phyloP scores from a whole-genome alignment of 1,140 invertebrate genomes.

The Zaprionus camerounensis region DNA sequence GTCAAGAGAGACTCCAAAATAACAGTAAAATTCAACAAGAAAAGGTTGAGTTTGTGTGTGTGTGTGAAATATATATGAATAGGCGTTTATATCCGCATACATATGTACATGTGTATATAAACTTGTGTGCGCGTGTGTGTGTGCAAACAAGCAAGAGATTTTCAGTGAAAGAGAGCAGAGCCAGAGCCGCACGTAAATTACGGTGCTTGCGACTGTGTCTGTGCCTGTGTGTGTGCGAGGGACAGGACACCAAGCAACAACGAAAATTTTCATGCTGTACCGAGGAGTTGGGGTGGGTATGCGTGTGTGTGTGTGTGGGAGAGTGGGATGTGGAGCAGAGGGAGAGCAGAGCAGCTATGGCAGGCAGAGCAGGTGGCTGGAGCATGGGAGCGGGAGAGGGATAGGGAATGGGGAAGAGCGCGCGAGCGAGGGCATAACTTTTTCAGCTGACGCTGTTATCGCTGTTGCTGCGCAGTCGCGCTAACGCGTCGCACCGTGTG shows the following conservation, averaged over 20 bases:
- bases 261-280: constrained; percentile 68
- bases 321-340: neutral
- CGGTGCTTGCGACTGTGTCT: constrained; percentile 54
- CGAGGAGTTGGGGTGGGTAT: constrained; percentile 32
- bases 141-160: constrained; percentile 69
- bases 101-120: constrained; percentile 8
- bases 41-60: constrained; percentile 43
- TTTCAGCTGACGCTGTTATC: constrained; percentile 49
- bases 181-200: constrained; percentile 61
- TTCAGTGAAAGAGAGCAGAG: constrained; percentile 64
- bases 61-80: constrained; percentile 17
- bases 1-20: constrained; percentile 57
- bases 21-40: constrained; percentile 74
- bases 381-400: neutral
- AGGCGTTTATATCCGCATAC: neutral
- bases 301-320: neutral
- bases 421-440: constrained; percentile 32
- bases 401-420: neutral
- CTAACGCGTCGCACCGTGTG: constrained; percentile 54
- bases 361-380: constrained; percentile 12
- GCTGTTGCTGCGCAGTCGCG: constrained; percentile 71
- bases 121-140: constrained; percentile 11
- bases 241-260: constrained; percentile 68
- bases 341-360: neutral
- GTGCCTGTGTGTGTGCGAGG: constrained; percentile 38